Evolutionary conservation across 2,888 invertebrate genomes (phyloP).

Genomic region (Xylophagus ater): DNA sequence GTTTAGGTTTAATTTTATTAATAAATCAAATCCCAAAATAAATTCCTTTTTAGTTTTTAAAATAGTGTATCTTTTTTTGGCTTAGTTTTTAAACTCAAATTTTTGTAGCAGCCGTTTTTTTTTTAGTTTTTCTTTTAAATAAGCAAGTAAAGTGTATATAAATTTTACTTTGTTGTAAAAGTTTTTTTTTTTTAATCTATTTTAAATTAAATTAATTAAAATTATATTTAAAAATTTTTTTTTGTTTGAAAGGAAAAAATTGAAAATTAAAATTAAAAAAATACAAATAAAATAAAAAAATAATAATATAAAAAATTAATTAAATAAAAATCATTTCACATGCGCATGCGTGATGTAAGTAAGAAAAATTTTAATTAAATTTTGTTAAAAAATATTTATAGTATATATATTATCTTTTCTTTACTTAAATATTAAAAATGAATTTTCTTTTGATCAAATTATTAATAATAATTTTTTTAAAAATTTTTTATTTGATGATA

Average conservation of each 20-base stretch:
- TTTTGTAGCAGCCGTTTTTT: constrained; percentile 19
- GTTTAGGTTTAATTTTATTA: too few species aligned
- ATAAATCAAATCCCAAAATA: too few species aligned
- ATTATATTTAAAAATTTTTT: constrained; percentile 18
- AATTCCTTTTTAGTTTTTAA: too few species aligned
- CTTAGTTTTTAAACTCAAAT: too few species aligned
- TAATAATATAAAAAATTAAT: constrained; percentile 18
- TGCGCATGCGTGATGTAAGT: constrained; percentile 41
- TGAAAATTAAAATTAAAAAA: constrained; percentile 12
- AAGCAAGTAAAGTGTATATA: too few species aligned
- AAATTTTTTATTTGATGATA: too few species aligned
- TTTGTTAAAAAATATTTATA: constrained; percentile 46
- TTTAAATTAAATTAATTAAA: constrained; percentile 16
- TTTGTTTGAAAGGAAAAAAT: constrained; percentile 14
- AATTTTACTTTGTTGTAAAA: too few species aligned
- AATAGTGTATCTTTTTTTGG: too few species aligned
- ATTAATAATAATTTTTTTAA: too few species aligned
- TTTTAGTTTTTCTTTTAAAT: constrained; percentile 13
- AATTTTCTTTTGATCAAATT: too few species aligned
- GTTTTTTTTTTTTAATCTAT: constrained; percentile 10
- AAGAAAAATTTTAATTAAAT: constrained; percentile 39
- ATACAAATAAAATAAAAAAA: constrained; percentile 16
- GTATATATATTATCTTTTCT: too few species aligned
- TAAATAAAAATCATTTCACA: constrained; percentile 32
- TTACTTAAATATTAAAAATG: too few species aligned